A percentile compares a stretch with the other conserved stretches of the same genome.
Conservation (phyloP, 2,797 vertebrate genomes). For the Gephyroberyx darwinii region DNA sequence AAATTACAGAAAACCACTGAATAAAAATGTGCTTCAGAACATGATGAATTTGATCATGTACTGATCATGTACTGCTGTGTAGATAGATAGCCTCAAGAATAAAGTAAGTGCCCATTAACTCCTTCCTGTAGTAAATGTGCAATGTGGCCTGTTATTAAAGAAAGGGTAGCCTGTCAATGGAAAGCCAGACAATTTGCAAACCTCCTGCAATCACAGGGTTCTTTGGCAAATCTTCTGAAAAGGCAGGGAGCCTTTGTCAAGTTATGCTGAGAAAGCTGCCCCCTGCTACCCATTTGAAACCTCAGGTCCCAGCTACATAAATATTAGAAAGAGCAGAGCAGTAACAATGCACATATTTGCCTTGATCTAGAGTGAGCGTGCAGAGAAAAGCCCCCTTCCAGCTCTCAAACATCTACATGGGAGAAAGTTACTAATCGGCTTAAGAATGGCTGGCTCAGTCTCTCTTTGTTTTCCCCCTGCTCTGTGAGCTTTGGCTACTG, state of each 20-base stretch:
- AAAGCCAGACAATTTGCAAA: slow-evolving; percentile 77
- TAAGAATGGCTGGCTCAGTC: slow-evolving; percentile 67
- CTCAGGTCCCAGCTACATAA: slow-evolving; percentile 46
- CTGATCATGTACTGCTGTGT: too few relatives aligned
- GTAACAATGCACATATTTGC: slow-evolving; percentile 70
- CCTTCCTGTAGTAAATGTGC: slow-evolving; percentile 73
- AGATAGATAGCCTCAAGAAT: slow-evolving; percentile 48
- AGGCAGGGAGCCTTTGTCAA: slow-evolving; percentile 52
- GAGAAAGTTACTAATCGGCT: slow-evolving; percentile 80
- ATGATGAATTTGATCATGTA: slow-evolving; percentile 52
- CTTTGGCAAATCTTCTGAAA: slow-evolving; percentile 70
- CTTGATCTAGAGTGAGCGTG: slow-evolving; percentile 68
- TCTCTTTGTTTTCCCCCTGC: slow-evolving; percentile 61
- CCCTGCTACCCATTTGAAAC: slow-evolving; percentile 51
- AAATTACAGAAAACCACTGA: slow-evolving; percentile 50
- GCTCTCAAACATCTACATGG: slow-evolving; percentile 68
- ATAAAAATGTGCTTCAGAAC: slow-evolving; percentile 32
- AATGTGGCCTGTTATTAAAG: slow-evolving; percentile 73
- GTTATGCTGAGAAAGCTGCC: slow-evolving; percentile 56
- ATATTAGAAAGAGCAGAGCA: slow-evolving; percentile 42
- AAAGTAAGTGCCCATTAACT: slow-evolving; percentile 72
- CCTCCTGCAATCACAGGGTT: slow-evolving; percentile 71
- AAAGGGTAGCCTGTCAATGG: slow-evolving; percentile 76
- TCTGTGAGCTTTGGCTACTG: slow-evolving; percentile 59
- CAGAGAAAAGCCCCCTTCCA: slow-evolving; percentile 67